Conservation (phyloP, 2,888 invertebrate genomes). For the Steromphala cineraria region DNA sequence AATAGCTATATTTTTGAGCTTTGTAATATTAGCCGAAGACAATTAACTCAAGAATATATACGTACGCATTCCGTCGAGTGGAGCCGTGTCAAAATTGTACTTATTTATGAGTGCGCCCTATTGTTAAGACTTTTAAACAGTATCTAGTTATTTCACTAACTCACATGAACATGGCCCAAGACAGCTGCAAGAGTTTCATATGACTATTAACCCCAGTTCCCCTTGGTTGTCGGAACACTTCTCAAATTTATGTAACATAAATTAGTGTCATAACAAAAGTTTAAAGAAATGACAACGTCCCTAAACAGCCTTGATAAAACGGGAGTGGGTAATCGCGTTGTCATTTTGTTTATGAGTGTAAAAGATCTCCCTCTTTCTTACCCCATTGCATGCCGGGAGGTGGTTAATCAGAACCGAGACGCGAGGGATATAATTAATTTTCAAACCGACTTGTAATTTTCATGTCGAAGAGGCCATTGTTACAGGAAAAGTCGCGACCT, state of each 20-base stretch:
- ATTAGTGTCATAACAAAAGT: conserved; percentile 5
- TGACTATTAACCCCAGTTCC: not conserved
- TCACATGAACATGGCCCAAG: not conserved
- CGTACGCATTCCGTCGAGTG: not conserved
- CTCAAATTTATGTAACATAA: conserved; percentile 17
- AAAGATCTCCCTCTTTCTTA: not conserved
- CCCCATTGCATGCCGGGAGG: not conserved
- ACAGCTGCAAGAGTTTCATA: not conserved
- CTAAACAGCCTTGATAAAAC: not conserved
- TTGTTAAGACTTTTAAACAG: not conserved
- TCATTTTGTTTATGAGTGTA: conserved; percentile 1
- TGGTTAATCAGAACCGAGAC: not conserved
- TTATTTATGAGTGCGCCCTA: not conserved
- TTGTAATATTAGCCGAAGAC: conserved; percentile 8
- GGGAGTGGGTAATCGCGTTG: not conserved
- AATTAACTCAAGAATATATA: conserved; percentile 8
- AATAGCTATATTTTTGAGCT: conserved; percentile 16
- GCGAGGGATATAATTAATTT: conserved; percentile 12
- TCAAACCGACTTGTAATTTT: conserved; percentile 20
- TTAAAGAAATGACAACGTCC: not conserved
- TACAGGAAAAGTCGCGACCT: not conserved
- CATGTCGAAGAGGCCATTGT: conserved; percentile 3
- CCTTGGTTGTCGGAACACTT: not conserved
- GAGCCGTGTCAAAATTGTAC: conserved; percentile 12
- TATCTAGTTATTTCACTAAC: not conserved